Base-by-base conservation (phyloP, 1,140 invertebrate species). In the Vanessa atalanta region DNA sequence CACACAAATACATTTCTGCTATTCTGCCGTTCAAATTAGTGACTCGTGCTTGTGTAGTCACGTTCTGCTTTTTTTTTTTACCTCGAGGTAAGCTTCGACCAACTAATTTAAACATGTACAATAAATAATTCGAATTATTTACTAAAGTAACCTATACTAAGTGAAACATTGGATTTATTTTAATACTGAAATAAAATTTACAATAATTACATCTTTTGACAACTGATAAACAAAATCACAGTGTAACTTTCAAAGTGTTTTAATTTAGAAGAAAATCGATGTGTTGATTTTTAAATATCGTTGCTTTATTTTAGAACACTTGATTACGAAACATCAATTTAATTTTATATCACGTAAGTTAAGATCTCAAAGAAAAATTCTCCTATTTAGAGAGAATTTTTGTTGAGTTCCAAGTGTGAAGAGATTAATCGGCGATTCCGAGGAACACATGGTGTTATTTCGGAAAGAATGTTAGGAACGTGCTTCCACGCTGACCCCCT, bases 381-480 rank as follows among this genome's bases (percentile, higher is more conserved):
- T 76, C 63, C 70, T 73, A 76, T 84, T 81, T 77, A 76, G 74
- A 76, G 79, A 77, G 77, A 79, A 79, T 82, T 82, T 78, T 79
- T 80, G 78, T 69, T 66, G 80, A 78, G 83, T 80, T 78, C 70
- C 66, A 88, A 88, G 87, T 88, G 89, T 89, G 86, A 90, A 83
- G 87, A 87, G 88, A 91, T 91, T 89, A 91, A 91, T 91, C 83
- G 84, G 37, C 77, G 80, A 74, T 80, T 79, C 83, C 70, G 72
- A 79, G 78, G 80, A 81, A 84, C 84, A 87, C 83, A 86, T 84
- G 84, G 85, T 84, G 87, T 88, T 90, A 88, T 88, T 90, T 90
- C 73, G 83, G 82, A 87, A 91, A 89, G 87, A 91, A 91, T 90
- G 89, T 81, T 64, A 63, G 79, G 88, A 88, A 89, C 89, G 88